Evolutionary conservation across 2,113 vertebrate genomes (phyloP).

Genomic region (Mormyrus lacerda): DNA sequence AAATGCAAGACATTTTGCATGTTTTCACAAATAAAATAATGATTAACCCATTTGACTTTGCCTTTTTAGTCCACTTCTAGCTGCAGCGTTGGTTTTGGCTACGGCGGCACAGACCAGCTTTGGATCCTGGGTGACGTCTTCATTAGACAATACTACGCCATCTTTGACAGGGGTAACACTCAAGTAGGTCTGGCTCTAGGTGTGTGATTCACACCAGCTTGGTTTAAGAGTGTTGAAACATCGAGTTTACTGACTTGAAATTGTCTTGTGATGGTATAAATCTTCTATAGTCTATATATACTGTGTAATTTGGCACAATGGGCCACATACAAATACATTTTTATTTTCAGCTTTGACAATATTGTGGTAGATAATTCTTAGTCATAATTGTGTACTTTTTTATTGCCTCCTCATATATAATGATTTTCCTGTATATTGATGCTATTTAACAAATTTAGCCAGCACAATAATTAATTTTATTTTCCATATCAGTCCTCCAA

Average conservation of each 20-base stretch:
- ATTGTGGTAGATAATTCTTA: background rate
- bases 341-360: background rate
- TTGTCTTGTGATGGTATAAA: background rate
- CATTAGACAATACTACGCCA: slow-evolving; percentile 50
- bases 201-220: slow-evolving; percentile 13
- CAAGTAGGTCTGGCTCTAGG: slow-evolving; percentile 29
- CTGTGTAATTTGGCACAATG: background rate
- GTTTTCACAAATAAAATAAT: background rate
- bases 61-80: background rate
- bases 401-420: background rate
- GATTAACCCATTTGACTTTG: background rate
- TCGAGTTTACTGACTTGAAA: background rate
- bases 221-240: background rate
- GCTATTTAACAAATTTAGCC: background rate
- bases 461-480: background rate
- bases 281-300: background rate
- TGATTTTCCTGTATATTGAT: background rate
- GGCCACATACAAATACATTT: background rate
- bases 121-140: slow-evolving; percentile 62
- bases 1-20: background rate
- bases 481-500: background rate
- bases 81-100: slow-evolving; percentile 45
- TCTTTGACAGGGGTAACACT: slow-evolving; percentile 43
- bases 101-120: slow-evolving; percentile 35
- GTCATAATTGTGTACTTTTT: background rate